Evolutionary conservation across 2,888 invertebrate species (phyloP).

Genomic region (Abrostola tripartita): DNA sequence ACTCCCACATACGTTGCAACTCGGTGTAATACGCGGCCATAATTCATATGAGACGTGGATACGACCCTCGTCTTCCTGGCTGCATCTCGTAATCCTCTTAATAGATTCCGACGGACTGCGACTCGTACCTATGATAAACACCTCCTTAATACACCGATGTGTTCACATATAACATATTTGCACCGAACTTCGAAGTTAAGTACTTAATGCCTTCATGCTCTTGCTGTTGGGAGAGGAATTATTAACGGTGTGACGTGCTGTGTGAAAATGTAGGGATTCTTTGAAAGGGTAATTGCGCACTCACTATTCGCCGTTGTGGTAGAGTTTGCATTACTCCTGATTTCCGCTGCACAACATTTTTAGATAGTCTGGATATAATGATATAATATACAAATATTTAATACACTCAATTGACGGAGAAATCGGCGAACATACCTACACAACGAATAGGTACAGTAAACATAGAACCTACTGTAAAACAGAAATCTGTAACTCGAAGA

Average conservation of each 20-base stretch:
- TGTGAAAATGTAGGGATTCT: not conserved
- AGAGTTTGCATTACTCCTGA: no score
- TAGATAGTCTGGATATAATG: no score
- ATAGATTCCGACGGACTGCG: conserved; percentile 85
- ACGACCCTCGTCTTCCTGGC: conserved; percentile 82
- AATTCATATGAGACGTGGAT: conserved; percentile 76
- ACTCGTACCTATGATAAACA: conserved; percentile 57
- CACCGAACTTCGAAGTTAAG: conserved; percentile 22
- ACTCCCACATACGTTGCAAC: conserved; percentile 29
- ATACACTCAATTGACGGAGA: no score
- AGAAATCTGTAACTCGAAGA: no score
- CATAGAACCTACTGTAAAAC: no score
- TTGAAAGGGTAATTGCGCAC: no score
- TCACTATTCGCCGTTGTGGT: no score
- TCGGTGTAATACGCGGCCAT: conserved; percentile 68
- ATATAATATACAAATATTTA: no score
- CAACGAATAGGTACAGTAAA: no score
- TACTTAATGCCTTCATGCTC: conserved; percentile 16
- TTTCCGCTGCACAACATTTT: no score
- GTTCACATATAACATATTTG: conserved; percentile 38
- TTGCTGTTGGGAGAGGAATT: not conserved
- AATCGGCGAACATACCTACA: no score
- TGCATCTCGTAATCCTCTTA: conserved; percentile 87
- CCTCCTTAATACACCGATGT: conserved; percentile 46
- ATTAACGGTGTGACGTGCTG: not conserved